These are phyloP conservation scores for Pegoplata infirma DNA, from an alignment of 2,888 invertebrate genomes.

Conservation along the genomic window DNA sequence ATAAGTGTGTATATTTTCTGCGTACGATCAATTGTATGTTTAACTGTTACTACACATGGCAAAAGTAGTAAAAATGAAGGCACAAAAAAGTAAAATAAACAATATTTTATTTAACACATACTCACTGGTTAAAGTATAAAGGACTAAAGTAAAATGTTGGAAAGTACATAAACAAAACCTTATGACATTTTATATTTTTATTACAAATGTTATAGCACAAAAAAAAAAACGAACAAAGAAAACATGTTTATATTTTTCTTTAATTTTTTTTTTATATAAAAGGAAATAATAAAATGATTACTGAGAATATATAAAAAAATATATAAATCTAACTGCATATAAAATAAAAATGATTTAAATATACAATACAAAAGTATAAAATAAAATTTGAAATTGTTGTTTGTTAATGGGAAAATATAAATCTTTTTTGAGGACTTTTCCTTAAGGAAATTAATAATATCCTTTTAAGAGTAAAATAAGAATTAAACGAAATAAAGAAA, in stretches of 20 bases:
- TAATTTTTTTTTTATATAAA: constrained; percentile 14
- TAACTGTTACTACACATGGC: no score
- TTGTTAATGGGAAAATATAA: background rate
- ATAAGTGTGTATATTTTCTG: no score
- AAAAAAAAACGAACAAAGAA: constrained; percentile 12
- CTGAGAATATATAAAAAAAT: background rate
- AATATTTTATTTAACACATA: constrained; percentile 3
- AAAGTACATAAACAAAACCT: constrained; percentile 42
- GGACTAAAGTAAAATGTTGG: background rate
- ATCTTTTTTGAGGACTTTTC: background rate
- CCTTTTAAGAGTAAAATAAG: no score
- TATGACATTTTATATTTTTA: constrained; percentile 44
- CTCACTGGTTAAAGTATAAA: background rate
- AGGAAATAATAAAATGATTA: constrained; percentile 16
- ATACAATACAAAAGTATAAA: background rate
- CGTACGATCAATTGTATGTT: no score
- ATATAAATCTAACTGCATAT: no score
- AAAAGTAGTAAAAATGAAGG: background rate
- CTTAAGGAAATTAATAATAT: background rate
- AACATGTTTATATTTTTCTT: constrained; percentile 29
- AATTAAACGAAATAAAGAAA: no score
- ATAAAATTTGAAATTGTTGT: background rate
- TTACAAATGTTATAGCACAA: constrained; percentile 13
- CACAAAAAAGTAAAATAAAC: background rate
- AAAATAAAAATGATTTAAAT: no score